Percentiles rank a stretch among this genome's conserved stretches.
These are phyloP conservation scores for Pogona vitticeps DNA, from an alignment of 2,113 vertebrate genomes.

Conservation along the genomic window DNA sequence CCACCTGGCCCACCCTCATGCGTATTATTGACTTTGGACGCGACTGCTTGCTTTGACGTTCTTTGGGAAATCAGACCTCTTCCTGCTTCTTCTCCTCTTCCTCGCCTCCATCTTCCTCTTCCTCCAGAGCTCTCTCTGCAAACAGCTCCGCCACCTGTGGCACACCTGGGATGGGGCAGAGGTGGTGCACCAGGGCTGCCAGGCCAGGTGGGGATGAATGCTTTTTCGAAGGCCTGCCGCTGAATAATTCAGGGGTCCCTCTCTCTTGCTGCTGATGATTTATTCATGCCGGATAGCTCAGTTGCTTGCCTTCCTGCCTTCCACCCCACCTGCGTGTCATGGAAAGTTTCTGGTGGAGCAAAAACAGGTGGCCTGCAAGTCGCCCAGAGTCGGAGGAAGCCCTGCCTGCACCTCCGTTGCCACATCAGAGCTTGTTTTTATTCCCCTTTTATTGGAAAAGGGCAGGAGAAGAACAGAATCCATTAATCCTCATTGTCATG, in stretches of 20 bases:
- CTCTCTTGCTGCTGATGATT: slow-evolving; percentile 49
- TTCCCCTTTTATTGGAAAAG: no score
- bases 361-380: rapidly evolving
- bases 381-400: background rate
- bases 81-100: no score
- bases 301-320: slow-evolving; percentile 59
- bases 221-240: slow-evolving; percentile 18
- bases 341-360: background rate
- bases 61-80: no score
- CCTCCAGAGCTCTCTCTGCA: no score
- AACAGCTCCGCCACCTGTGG: background rate
- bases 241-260: slow-evolving; percentile 72
- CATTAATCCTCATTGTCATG: no score
- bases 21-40: no score
- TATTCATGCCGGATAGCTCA: slow-evolving; percentile 63
- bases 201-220: background rate
- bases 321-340: slow-evolving; percentile 57
- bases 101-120: no score
- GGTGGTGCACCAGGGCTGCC: background rate
- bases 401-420: background rate
- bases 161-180: background rate
- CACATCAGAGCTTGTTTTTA: no score
- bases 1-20: no score
- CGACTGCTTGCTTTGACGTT: no score
- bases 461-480: no score